A percentile compares a stretch with the other conserved stretches of the same genome.
Evolutionary conservation across 2,888 invertebrate species (phyloP).

Genomic region (Tanaodytes sp.): DNA sequence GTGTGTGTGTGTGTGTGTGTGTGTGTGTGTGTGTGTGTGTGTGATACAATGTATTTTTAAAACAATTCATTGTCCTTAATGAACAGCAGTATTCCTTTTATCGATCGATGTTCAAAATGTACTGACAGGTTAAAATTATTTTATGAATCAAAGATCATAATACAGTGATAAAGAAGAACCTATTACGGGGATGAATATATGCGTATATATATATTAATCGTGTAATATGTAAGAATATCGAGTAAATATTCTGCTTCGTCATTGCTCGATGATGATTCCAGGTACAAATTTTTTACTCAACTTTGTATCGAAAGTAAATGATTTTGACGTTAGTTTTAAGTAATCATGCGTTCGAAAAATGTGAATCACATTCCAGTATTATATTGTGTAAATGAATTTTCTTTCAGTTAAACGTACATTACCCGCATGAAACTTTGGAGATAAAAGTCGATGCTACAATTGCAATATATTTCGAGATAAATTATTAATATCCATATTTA

Average conservation of each 20-base stretch:
- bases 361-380: constrained; percentile 48
- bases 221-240: constrained; percentile 34
- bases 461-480: constrained; percentile 48
- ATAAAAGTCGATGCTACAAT: constrained; percentile 42
- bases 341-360: constrained; percentile 31
- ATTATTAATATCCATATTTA: constrained; percentile 48
- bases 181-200: constrained; percentile 32
- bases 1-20: no score
- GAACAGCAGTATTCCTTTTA: constrained; percentile 70
- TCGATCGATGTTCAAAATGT: constrained; percentile 68
- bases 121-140: constrained; percentile 70
- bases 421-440: constrained; percentile 32
- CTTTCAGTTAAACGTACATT: constrained; percentile 23
- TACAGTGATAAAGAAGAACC: constrained; percentile 52
- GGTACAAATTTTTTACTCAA: constrained; percentile 38
- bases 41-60: constrained; percentile 64
- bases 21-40: no score
- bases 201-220: constrained; percentile 37
- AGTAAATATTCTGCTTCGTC: constrained; percentile 39
- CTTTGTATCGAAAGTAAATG: constrained; percentile 31
- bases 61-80: constrained; percentile 64
- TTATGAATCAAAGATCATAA: constrained; percentile 53
- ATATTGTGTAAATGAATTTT: constrained; percentile 39
- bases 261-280: constrained; percentile 38
- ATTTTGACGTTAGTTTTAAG: constrained; percentile 41